Evolutionary conservation across 2,113 vertebrate species (phyloP).

Genomic region (Sprattus sprattus): DNA sequence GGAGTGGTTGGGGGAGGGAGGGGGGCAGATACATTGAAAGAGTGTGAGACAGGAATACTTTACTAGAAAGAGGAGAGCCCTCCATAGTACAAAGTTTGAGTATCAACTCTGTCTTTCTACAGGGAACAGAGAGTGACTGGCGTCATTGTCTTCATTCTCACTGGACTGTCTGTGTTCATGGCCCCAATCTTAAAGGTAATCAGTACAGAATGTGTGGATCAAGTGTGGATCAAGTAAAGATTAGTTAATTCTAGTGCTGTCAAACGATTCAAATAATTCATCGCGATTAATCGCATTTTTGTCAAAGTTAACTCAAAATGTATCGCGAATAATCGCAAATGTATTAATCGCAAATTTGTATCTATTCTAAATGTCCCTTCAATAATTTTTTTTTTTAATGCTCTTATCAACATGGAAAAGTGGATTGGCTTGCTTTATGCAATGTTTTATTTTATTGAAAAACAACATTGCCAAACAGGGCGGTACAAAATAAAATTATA

Average conservation of each 20-base stretch:
- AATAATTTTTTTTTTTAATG: too few relatives aligned
- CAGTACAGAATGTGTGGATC: not conserved
- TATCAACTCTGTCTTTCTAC: conserved; percentile 34
- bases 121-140: conserved; percentile 97
- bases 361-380: too few relatives aligned
- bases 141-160: conserved; percentile 88
- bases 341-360: too few relatives aligned
- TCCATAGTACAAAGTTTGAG: not conserved
- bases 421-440: too few relatives aligned
- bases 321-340: too few relatives aligned
- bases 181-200: conserved; percentile 96
- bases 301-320: too few relatives aligned
- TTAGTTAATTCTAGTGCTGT: not conserved
- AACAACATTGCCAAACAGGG: too few relatives aligned
- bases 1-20: not conserved
- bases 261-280: too few relatives aligned
- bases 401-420: too few relatives aligned
- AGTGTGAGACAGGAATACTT: not conserved
- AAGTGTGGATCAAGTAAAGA: not conserved
- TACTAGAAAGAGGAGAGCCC: not conserved
- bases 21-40: not conserved
- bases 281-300: too few relatives aligned
- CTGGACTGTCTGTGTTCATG: conserved; percentile 95
- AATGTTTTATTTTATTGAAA: too few relatives aligned
- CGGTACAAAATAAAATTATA: too few relatives aligned